phyloP scores from a whole-genome alignment of 2,113 vertebrate species.

The Haemorhous mexicanus region DNA sequence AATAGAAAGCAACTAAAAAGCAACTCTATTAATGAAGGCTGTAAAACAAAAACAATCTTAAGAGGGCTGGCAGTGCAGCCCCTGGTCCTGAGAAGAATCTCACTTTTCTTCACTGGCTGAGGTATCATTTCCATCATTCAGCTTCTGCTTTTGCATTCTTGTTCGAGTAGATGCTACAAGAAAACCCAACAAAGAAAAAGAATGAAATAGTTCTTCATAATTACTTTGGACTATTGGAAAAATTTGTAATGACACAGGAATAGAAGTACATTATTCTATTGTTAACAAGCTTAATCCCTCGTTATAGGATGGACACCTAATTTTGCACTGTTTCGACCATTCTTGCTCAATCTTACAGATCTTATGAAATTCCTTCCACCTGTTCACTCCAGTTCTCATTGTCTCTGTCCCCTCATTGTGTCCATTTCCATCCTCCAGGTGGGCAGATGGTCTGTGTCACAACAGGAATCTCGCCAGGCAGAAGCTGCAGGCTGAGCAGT shows the following conservation, averaged over 20 bases:
- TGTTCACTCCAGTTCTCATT: background rate
- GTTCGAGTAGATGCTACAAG: constrained; percentile 86
- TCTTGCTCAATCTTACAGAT: background rate
- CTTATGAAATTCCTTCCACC: background rate
- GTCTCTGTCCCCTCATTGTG: background rate
- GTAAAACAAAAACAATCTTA: background rate
- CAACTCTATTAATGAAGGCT: constrained; percentile 30
- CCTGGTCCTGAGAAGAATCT: constrained; percentile 51
- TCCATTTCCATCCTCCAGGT: background rate
- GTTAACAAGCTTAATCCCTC: background rate
- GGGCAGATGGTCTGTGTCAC: rapidly evolving
- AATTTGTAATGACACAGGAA: background rate
- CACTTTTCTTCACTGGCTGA: constrained; percentile 78
- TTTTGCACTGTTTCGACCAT: background rate
- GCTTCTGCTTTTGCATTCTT: constrained; percentile 95
- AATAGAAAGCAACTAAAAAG: constrained; percentile 54
- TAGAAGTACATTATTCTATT: background rate
- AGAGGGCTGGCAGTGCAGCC: background rate
- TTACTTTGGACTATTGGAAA: background rate
- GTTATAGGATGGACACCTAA: background rate
- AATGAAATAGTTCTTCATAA: background rate
- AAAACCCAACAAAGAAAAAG: background rate
- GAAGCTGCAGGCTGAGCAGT: background rate
- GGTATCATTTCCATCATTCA: constrained; percentile 83
- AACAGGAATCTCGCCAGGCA: rapidly evolving